These are phyloP conservation scores for Carapus acus DNA, from an alignment of 2,797 vertebrate species.

Conservation along the genomic window DNA sequence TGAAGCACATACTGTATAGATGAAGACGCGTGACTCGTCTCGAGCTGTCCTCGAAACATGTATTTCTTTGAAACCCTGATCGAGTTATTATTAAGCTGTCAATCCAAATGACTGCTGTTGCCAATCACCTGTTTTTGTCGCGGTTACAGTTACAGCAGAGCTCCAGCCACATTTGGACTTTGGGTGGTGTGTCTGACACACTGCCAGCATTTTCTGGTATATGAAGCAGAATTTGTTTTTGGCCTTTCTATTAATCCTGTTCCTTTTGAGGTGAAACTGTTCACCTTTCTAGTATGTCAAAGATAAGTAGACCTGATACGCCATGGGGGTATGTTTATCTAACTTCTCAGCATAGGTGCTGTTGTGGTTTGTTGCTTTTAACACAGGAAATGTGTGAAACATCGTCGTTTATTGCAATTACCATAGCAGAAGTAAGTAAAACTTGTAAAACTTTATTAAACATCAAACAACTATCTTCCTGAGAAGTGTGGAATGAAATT, in stretches of 20 bases:
- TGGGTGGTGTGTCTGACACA: background rate
- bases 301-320: too few relatives aligned
- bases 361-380: background rate
- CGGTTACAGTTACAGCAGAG: conserved; percentile 8
- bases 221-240: too few relatives aligned
- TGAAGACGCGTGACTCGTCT: background rate
- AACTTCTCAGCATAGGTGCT: too few relatives aligned
- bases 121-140: background rate
- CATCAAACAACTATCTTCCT: conserved; percentile 67
- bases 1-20: background rate
- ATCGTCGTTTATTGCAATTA: too few relatives aligned
- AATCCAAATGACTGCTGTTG: background rate
- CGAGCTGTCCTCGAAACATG: background rate
- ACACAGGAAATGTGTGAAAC: background rate
- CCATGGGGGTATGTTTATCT: too few relatives aligned
- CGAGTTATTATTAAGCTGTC: background rate
- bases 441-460: conserved; percentile 67
- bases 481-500: conserved; percentile 67
- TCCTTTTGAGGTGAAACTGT: too few relatives aligned
- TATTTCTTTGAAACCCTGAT: background rate
- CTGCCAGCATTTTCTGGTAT: too few relatives aligned
- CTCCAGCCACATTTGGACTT: background rate
- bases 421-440: conserved; percentile 10
- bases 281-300: background rate
- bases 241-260: too few relatives aligned